Evolutionary conservation across 1,140 invertebrate species (phyloP).

Genomic region (Drosophila quadrilineata): DNA sequence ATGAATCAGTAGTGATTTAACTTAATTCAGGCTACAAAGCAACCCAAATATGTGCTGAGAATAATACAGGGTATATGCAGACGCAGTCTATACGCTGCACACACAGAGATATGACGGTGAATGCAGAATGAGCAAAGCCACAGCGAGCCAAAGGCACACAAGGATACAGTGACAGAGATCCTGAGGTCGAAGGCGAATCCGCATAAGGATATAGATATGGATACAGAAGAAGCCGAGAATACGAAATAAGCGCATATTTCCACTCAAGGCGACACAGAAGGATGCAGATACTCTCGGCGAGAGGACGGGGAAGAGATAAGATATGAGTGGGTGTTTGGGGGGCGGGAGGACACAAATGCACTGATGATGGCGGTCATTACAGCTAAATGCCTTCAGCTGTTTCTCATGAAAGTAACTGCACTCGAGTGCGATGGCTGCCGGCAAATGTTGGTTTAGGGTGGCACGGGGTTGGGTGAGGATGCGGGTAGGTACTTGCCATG

Average conservation of each 20-base stretch:
- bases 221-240: background rate
- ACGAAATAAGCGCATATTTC: background rate
- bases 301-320: background rate
- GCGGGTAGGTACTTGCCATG: background rate
- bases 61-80: slow-evolving; percentile 3
- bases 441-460: too few relatives aligned
- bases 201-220: background rate
- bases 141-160: too few relatives aligned
- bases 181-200: too few relatives aligned
- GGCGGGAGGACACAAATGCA: background rate
- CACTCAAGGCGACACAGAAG: too few relatives aligned
- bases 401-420: slow-evolving; percentile 3
- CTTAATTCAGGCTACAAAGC: too few relatives aligned
- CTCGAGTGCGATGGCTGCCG: too few relatives aligned
- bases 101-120: background rate
- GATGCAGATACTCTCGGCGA: background rate
- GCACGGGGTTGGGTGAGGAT: background rate
- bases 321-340: too few relatives aligned
- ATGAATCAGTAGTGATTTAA: too few relatives aligned
- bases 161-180: too few relatives aligned
- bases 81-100: background rate
- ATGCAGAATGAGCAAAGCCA: too few relatives aligned
- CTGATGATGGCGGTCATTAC: slow-evolving; percentile 8
- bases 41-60: too few relatives aligned
- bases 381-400: slow-evolving; percentile 11